phyloP scores from a whole-genome alignment of 2,113 vertebrate genomes.

The Gavia stellata region DNA sequence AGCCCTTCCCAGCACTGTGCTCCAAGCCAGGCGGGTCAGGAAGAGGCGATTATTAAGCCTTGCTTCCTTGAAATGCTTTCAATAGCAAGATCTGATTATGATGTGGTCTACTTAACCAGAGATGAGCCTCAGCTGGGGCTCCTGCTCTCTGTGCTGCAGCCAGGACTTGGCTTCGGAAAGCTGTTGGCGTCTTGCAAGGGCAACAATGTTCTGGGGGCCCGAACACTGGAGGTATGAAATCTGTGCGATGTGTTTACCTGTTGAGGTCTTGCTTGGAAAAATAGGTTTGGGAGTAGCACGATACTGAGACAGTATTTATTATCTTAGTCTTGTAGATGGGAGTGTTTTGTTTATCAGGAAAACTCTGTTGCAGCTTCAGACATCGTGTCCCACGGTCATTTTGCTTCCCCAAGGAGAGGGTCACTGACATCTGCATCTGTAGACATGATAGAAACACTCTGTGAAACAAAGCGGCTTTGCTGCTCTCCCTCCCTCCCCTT shows the following conservation, averaged over 20 bases:
- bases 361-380: not conserved
- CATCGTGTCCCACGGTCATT: not conserved
- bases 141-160: not conserved
- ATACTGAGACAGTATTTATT: not conserved
- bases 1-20: not conserved
- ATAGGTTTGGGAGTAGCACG: not conserved
- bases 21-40: not conserved
- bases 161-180: not conserved
- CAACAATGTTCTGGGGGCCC: not conserved
- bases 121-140: not conserved
- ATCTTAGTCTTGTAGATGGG: not conserved
- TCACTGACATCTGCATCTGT: not conserved
- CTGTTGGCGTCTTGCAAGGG: not conserved
- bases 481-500: not conserved
- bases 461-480: not conserved
- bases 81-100: constrained; percentile 10
- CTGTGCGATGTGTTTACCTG: not conserved
- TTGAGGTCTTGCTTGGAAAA: not conserved
- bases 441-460: not conserved
- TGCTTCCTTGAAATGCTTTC: constrained; percentile 1
- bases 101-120: not conserved
- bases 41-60: not conserved
- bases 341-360: not conserved
- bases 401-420: not conserved
- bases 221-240: not conserved